These are phyloP conservation scores for Meteorus colon DNA, from an alignment of 2,888 invertebrate species.

Conservation along the genomic window DNA sequence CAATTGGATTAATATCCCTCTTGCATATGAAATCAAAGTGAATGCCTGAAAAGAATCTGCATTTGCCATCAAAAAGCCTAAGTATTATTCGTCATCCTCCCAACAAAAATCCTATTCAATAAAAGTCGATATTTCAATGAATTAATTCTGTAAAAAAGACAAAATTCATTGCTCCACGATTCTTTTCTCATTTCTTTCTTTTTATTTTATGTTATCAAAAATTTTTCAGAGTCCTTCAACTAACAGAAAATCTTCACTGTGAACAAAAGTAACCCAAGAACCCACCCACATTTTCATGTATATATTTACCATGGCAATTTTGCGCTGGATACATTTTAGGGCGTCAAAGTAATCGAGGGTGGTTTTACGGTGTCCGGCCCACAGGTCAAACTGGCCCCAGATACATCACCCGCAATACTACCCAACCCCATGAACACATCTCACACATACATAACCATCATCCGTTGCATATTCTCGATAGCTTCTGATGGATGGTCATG, in stretches of 20 bases:
- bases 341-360: slow-evolving; percentile 65
- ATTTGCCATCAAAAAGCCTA: slow-evolving; percentile 24
- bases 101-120: background rate
- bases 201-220: too few species aligned
- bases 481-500: slow-evolving; percentile 6
- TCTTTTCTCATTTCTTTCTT: too few species aligned
- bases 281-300: background rate
- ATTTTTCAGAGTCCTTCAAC: too few species aligned
- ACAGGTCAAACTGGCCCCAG: slow-evolving; percentile 66
- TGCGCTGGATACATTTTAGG: slow-evolving; percentile 56
- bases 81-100: slow-evolving; percentile 49
- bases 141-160: background rate
- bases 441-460: background rate
- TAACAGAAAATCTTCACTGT: background rate
- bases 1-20: background rate
- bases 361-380: slow-evolving; percentile 70
- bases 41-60: slow-evolving; percentile 17
- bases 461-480: slow-evolving; percentile 25
- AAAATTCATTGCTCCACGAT: too few species aligned
- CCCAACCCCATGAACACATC: slow-evolving; percentile 19
- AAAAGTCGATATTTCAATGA: background rate
- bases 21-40: slow-evolving; percentile 27
- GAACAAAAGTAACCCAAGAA: slow-evolving; percentile 30
- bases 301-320: slow-evolving; percentile 11
- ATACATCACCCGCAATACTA: slow-evolving; percentile 62